Conservation (phyloP, 1,140 invertebrate genomes). For the Brachionus paranguensis region DNA sequence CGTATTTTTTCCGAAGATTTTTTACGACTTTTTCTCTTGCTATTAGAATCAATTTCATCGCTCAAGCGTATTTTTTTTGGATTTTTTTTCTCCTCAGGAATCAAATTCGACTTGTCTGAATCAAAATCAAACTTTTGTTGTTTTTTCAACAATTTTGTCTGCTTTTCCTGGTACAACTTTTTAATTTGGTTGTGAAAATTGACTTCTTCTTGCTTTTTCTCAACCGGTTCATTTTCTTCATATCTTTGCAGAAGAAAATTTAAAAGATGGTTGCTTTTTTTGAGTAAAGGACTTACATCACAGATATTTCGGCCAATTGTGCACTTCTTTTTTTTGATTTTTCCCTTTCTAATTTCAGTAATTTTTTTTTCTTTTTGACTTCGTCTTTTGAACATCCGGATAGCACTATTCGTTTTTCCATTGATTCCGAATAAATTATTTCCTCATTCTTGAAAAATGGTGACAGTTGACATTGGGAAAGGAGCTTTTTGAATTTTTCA, state of each 20-base stretch:
- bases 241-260: background rate
- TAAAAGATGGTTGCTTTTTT: no score
- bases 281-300: background rate
- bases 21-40: background rate
- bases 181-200: constrained; percentile 1
- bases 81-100: background rate
- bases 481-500: background rate
- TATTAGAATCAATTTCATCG: background rate
- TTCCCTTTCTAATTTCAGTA: background rate
- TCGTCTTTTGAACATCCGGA: background rate
- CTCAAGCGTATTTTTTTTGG: background rate
- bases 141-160: background rate
- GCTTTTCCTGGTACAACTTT: constrained; percentile 17
- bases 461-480: background rate
- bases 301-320: constrained; percentile 8
- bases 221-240: background rate
- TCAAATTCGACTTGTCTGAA: background rate
- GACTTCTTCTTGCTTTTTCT: background rate
- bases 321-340: constrained; percentile 21
- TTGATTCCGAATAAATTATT: background rate
- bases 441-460: background rate
- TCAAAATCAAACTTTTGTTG: background rate
- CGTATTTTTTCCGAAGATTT: background rate
- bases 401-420: background rate
- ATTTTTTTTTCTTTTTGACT: background rate